These are phyloP conservation scores for Yponomeuta evonymella DNA, from an alignment of 2,888 invertebrate species.

Conservation along the genomic window DNA sequence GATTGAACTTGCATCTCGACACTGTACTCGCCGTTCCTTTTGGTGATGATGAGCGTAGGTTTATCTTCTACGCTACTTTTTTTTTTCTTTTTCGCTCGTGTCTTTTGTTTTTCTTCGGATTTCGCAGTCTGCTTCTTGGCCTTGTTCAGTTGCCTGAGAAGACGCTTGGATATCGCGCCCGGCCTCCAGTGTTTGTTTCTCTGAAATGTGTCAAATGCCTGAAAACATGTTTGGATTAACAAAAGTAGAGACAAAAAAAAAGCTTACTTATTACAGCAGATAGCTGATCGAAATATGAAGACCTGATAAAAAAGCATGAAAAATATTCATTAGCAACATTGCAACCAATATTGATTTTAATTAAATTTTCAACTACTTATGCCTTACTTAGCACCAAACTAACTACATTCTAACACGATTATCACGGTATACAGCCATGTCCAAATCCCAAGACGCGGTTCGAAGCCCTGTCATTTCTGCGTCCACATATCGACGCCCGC, in stretches of 20 bases:
- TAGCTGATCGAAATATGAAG: neutral
- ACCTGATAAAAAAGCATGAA: neutral
- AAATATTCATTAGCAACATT: neutral
- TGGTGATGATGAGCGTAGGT: conserved; percentile 50
- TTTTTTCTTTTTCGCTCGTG: conserved; percentile 34
- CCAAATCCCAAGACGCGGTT: neutral
- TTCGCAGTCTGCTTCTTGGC: conserved; percentile 36
- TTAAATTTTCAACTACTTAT: neutral
- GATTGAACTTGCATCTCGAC: conserved; percentile 49
- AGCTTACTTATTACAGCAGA: too few species aligned
- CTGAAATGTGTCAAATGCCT: conserved; percentile 28
- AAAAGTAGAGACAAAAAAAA: neutral
- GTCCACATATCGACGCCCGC: neutral
- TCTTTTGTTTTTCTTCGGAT: conserved; percentile 21
- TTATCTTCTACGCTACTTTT: conserved; percentile 46
- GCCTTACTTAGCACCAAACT: neutral
- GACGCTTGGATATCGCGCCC: conserved; percentile 55
- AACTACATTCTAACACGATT: neutral
- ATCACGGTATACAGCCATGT: neutral
- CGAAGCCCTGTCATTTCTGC: neutral
- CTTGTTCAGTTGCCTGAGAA: conserved; percentile 45
- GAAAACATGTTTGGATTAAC: neutral
- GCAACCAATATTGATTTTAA: neutral
- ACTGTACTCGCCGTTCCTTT: conserved; percentile 49
- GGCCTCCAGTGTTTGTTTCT: conserved; percentile 54